Evolutionary conservation across 2,797 vertebrate species (phyloP).

Genomic region (Kryptolebias ocellatus): DNA sequence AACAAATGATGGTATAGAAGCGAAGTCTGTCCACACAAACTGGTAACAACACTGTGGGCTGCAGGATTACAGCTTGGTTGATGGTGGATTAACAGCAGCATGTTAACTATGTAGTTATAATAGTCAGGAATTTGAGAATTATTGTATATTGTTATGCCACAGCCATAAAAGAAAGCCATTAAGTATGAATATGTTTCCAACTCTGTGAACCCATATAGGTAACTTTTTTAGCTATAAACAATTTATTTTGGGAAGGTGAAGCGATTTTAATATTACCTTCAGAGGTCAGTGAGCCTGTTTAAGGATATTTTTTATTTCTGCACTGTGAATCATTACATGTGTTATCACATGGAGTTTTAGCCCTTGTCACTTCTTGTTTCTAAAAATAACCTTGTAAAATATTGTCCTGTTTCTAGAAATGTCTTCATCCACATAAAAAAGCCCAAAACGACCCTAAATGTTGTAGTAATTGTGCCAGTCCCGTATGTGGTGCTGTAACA

Average conservation of each 20-base stretch:
- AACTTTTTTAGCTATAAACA: not conserved
- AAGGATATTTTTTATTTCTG: not conserved
- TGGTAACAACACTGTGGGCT: not conserved
- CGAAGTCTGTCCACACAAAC: not conserved
- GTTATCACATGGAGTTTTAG: no score
- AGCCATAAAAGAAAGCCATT: not conserved
- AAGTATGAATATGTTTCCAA: not conserved
- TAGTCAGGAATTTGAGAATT: not conserved
- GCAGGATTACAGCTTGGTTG: conserved; percentile 19
- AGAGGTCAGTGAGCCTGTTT: not conserved
- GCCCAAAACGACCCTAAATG: no score
- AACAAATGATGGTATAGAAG: conserved; percentile 32
- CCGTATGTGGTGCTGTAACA: no score
- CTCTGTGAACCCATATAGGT: not conserved
- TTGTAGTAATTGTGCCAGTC: no score
- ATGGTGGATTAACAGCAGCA: conserved; percentile 14
- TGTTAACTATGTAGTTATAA: conserved; percentile 14
- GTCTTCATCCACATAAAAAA: no score
- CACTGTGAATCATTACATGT: no score
- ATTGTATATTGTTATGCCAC: not conserved
- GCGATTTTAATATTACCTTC: not conserved
- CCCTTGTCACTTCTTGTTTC: no score
- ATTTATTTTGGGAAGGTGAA: not conserved
- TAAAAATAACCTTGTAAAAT: no score
- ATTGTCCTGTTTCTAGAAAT: no score